Base-by-base conservation (phyloP, 1,140 invertebrate species). In the Tetranychus urticae region DNA sequence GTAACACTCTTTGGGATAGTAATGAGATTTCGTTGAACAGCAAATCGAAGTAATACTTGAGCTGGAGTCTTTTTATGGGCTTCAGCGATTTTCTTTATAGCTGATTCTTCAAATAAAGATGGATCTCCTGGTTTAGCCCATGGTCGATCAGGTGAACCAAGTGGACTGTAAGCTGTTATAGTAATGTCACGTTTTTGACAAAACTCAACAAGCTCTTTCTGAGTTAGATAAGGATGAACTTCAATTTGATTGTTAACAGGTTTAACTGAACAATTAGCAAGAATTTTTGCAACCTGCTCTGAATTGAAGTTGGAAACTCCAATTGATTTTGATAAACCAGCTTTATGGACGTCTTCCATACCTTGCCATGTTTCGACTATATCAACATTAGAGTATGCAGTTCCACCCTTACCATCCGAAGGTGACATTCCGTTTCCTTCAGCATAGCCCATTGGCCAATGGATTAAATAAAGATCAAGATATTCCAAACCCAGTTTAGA, bases 261-360 rank as follows among this genome's bases (percentile, higher is more conserved):
- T 45, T 67, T 58, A 35, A 63, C 34, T 2, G n/a, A 56, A n/a
- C n/a, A 35, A 23, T 47, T 57, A 5, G 37, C 37, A 34, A 60
- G n/a, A 56, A 68, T 58, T 8, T 23, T 62, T 46, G 82, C 75
- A 8, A 89, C 78, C 72, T 93, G 89, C 33, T 77, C 70, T 34
- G 77, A 80, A 69, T 88, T 91, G 69, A 93, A 93, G 71, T 93
- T 94, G 47, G 86, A 90, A 1, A 93, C 65, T 1, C 90, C 89
- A 68, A 94, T 86, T 60, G 82, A 82, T 56, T 76, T 80, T 0
- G 78, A 74, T 8, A 87, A 73, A 1, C 86, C 86, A 55, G 80
- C 73, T 33, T 78, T 73, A 8, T 63, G 50, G 33, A 31, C 48
- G 23, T 65, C 64, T 58, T 64, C 62, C 62, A 65, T 64, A n/a